Evolutionary conservation across 2,888 invertebrate species (phyloP), one percentile per base, ranked within the genome.

Genomic region (Cartodere bifasciata): DNA sequence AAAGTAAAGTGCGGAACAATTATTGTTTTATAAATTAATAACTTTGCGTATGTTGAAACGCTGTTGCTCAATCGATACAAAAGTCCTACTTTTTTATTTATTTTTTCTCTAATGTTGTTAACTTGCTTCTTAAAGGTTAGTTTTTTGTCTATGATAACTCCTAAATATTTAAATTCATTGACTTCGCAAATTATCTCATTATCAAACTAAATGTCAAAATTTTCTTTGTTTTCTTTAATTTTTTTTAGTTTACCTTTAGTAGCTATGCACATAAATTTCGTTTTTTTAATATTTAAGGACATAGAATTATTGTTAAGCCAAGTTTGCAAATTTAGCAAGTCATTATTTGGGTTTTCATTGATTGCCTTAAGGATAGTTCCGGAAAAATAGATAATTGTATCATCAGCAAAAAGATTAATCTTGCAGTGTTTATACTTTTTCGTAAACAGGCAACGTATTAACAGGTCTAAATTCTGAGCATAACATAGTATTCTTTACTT

Each of bases 331-430:
- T 5, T 11, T 7, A 6, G 7, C 6, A 23, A 11, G 6, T 23
- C 24, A 7, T 23, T 11, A 23, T 23, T 23, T 23, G 11, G 5
- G 5, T 6, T 23, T 23, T n/a, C 10, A 5, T n/a, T n/a, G 6
- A 23, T 11, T 23, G 24, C 6, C 10, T 23, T 5, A 7, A 23
- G 9, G 6, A 6, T n/a, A 11, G 7, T n/a, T n/a, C 10, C 9
- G 6, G 11, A n/a, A 6, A 23, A 6, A n/a, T 23, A 23, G 6
- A 23, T 23, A 5, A 23, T 7, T 6, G 24, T 23, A 23, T 23
- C 24, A 11, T 23, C 24, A 23, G 24, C 24, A 23, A 23, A 23
- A 9, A 23, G 11, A n/a, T 23, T 5, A n/a, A 23, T 11, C 24
- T 23, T 23, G 11, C 24, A 23, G 6, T 23, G 7, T 11, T 11